phyloP scores from a whole-genome alignment of 2,113 vertebrate species.

The Anas platyrhynchos region DNA sequence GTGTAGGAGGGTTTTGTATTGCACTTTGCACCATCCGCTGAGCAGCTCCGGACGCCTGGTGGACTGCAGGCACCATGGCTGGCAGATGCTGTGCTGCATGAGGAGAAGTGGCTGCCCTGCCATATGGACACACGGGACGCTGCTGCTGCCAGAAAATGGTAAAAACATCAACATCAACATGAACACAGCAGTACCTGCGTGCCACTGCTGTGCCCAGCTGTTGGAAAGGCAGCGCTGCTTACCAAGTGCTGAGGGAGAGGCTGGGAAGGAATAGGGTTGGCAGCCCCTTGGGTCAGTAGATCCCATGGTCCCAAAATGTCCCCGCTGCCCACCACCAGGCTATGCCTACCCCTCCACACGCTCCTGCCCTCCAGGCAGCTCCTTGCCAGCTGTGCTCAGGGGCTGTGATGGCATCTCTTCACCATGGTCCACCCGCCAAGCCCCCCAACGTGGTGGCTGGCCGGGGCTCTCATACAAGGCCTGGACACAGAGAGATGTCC shows the following conservation, averaged over 20 bases:
- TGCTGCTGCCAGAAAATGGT: neutral
- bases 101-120: neutral
- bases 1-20: neutral
- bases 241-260: neutral
- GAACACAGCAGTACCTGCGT: neutral
- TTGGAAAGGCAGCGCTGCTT: neutral
- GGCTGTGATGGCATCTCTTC: neutral
- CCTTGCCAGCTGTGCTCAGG: accelerated
- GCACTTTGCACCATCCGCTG: neutral
- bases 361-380: neutral
- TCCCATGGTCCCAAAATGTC: neutral
- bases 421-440: neutral
- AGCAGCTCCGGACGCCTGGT: neutral
- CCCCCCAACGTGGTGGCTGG: neutral
- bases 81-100: neutral
- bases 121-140: neutral
- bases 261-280: too few species aligned
- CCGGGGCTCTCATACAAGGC: neutral
- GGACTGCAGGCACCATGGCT: neutral
- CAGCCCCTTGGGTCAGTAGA: neutral
- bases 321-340: neutral
- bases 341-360: neutral
- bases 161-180: accelerated
- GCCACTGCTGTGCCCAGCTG: neutral
- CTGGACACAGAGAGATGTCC: accelerated